phyloP scores from a whole-genome alignment of 2,888 invertebrate genomes.

The Drosophila mercatorum region DNA sequence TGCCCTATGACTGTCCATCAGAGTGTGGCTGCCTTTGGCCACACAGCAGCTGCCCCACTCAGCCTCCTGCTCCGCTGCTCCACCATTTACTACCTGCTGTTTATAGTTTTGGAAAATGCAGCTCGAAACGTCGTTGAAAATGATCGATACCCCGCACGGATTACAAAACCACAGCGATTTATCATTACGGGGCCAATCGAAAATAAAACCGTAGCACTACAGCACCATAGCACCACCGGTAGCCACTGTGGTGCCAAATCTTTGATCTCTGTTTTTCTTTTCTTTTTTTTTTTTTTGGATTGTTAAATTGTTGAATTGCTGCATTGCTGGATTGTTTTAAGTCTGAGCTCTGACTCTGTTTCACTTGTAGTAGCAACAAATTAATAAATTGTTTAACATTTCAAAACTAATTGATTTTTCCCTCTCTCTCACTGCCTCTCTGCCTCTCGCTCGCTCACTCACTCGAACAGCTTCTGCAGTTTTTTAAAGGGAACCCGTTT shows the following conservation, averaged over 20 bases:
- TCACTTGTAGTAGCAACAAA: conserved; percentile 66
- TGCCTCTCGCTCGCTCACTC: conserved; percentile 14
- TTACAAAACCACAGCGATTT: conserved; percentile 71
- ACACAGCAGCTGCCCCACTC: conserved; percentile 28
- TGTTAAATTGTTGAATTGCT: conserved; percentile 32
- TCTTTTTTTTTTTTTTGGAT: conserved; percentile 18
- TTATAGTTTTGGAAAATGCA: conserved; percentile 53
- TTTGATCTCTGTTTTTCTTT: conserved; percentile 34
- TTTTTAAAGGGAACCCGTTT: conserved; percentile 50
- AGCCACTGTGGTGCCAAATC: conserved; percentile 67
- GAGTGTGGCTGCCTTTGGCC: conserved; percentile 48
- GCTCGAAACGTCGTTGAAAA: conserved; percentile 64
- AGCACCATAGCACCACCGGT: conserved; percentile 49
- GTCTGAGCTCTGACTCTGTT: conserved; percentile 20
- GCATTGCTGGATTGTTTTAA: conserved; percentile 34
- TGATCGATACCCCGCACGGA: conserved; percentile 67
- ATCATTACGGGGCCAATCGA: conserved; percentile 64
- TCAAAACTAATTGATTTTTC: conserved; percentile 80
- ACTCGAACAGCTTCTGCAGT: conserved; percentile 53
- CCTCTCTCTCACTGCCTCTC: conserved; percentile 8
- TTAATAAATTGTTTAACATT: conserved; percentile 80
- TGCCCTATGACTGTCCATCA: conserved; percentile 55
- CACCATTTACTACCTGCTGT: conserved; percentile 71
- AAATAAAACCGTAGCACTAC: conserved; percentile 61
- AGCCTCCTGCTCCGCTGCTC: conserved; percentile 4